Evolutionary conservation across 2,797 vertebrate species (phyloP).

Genomic region (Otus scops): DNA sequence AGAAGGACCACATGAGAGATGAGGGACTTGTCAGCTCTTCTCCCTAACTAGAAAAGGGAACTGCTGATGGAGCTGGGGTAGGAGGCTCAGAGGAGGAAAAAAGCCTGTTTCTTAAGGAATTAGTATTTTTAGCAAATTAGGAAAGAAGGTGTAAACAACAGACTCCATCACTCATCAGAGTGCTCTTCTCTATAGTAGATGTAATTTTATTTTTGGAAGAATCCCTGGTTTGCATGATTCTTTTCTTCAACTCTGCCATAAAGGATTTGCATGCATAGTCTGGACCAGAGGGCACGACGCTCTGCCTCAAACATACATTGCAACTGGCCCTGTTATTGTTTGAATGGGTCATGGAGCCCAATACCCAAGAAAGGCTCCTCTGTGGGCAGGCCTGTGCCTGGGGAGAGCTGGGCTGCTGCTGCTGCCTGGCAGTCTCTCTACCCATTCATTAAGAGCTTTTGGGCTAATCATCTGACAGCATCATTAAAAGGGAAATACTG

Average conservation of each 20-base stretch:
- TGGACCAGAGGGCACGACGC: neutral
- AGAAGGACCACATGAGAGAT: neutral
- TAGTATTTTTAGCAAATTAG: neutral
- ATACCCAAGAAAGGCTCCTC: neutral
- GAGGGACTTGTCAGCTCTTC: neutral
- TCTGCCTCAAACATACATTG: neutral
- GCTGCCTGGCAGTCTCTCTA: neutral
- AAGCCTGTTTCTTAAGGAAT: neutral
- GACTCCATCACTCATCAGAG: neutral
- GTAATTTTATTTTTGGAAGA: neutral
- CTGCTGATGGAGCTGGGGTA: neutral
- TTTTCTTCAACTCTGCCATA: neutral
- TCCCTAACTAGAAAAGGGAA: neutral
- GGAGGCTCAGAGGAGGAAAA: neutral
- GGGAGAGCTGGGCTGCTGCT: neutral
- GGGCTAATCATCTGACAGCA: slow-evolving; percentile 4
- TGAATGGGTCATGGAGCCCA: neutral
- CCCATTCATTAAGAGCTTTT: slow-evolving; percentile 22
- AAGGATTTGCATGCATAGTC: neutral
- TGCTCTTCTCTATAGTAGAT: neutral
- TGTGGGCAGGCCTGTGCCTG: neutral
- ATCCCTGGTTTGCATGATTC: neutral
- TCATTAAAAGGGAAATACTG: slow-evolving; percentile 5
- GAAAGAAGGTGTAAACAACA: neutral
- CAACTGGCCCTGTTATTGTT: neutral